Conservation (phyloP, 2,797 vertebrate species). For the Triplophysa bombifrons region DNA sequence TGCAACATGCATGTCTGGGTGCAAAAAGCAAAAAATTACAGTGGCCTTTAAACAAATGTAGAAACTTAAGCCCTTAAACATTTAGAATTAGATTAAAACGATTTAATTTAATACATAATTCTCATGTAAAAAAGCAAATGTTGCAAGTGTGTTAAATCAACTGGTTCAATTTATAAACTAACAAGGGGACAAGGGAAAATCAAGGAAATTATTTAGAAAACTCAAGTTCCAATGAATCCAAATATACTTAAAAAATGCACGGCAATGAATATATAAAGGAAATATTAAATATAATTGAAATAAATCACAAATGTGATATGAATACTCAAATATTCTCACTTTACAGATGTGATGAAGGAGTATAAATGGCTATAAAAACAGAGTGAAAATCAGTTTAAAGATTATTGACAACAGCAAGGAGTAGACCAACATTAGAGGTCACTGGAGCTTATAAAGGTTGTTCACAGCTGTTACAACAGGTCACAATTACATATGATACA, state of each 20-base stretch:
- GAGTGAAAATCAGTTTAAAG: slow-evolving; percentile 27
- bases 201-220: too few relatives aligned
- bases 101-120: too few relatives aligned
- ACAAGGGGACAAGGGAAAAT: too few relatives aligned
- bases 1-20: not conserved
- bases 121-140: too few relatives aligned
- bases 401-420: slow-evolving; percentile 24
- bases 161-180: too few relatives aligned
- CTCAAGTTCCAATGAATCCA: not conserved
- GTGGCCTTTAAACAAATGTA: not conserved
- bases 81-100: too few relatives aligned
- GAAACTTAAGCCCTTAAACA: too few relatives aligned
- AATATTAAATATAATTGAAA: too few relatives aligned
- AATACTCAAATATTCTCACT: not conserved
- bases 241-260: too few relatives aligned
- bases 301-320: not conserved
- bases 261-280: too few relatives aligned
- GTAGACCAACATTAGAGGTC: slow-evolving; percentile 19
- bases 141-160: too few relatives aligned
- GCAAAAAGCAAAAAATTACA: slow-evolving; percentile 8
- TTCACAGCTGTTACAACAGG: slow-evolving; percentile 50
- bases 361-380: slow-evolving; percentile 27
- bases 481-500: slow-evolving; percentile 31
- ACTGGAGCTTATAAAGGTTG: slow-evolving; percentile 46
- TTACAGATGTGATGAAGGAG: not conserved